phyloP scores from a whole-genome alignment of 1,140 invertebrate species.

The Hyles vespertilio region DNA sequence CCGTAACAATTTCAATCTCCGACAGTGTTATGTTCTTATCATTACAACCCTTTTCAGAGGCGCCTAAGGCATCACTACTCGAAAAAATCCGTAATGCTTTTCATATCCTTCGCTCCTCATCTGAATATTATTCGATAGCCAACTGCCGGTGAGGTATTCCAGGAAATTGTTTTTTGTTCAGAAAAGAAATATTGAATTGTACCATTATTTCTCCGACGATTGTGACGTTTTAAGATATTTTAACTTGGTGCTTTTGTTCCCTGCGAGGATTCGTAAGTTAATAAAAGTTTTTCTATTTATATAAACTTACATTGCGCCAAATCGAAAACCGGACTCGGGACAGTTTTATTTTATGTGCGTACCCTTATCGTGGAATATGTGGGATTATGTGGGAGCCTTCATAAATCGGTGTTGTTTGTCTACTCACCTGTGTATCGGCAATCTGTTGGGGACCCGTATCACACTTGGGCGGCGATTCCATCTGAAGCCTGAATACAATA shows the following conservation, averaged over 20 bases:
- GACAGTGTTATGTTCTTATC: slow-evolving; percentile 14
- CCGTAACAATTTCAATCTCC: neutral
- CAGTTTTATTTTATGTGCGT: slow-evolving; percentile 24
- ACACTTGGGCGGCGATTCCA: slow-evolving; percentile 34
- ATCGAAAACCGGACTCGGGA: slow-evolving; percentile 26
- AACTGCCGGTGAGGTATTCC: slow-evolving; percentile 20
- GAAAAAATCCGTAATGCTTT: slow-evolving; percentile 31
- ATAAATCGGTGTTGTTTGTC: slow-evolving; percentile 45
- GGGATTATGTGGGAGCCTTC: slow-evolving; percentile 20
- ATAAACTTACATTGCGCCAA: slow-evolving; percentile 19
- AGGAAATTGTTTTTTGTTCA: slow-evolving; percentile 34
- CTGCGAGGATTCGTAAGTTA: slow-evolving; percentile 7
- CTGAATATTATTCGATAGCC: slow-evolving; percentile 43
- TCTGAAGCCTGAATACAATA: slow-evolving; percentile 28
- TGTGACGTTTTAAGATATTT: slow-evolving; percentile 15
- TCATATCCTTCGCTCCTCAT: slow-evolving; percentile 31
- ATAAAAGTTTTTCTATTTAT: slow-evolving; percentile 22
- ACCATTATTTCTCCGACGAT: slow-evolving; percentile 18
- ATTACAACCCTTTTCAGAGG: slow-evolving; percentile 15
- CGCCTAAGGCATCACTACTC: slow-evolving; percentile 12
- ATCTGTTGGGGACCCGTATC: slow-evolving; percentile 29
- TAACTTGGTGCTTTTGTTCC: neutral
- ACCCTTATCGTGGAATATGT: slow-evolving; percentile 20
- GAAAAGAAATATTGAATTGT: slow-evolving; percentile 22
- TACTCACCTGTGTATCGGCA: slow-evolving; percentile 33